These are phyloP conservation scores for Tanypteryx hageni DNA, from an alignment of 2,888 invertebrate species.

Conservation along the genomic window DNA sequence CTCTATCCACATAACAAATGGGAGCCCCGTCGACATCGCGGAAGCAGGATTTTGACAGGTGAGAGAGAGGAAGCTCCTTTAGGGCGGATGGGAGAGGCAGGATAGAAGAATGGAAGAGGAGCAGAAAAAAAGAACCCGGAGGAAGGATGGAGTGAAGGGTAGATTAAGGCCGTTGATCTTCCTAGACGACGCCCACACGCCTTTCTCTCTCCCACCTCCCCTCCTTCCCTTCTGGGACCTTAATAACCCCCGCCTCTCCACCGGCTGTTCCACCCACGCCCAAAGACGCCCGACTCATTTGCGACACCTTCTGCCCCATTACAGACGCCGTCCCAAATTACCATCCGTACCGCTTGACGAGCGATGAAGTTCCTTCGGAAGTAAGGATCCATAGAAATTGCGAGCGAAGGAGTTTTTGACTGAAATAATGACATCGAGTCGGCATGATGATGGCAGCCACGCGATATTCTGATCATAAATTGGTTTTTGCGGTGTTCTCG, in stretches of 20 bases:
- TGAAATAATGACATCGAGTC: too few species aligned
- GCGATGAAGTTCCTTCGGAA: neutral
- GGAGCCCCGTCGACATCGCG: neutral
- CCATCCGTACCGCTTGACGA: neutral
- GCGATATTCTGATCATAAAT: too few species aligned
- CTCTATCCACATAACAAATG: neutral
- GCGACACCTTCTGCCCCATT: conserved; percentile 28
- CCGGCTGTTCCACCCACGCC: neutral
- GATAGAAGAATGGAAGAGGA: neutral
- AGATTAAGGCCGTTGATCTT: conserved; percentile 14
- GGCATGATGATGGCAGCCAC: too few species aligned
- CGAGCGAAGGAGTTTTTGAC: too few species aligned
- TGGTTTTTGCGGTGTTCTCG: too few species aligned
- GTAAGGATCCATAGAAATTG: neutral
- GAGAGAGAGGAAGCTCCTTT: neutral
- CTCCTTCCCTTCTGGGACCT: neutral
- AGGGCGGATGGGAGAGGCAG: neutral
- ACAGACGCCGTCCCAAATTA: neutral
- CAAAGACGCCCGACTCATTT: neutral
- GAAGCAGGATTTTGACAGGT: neutral
- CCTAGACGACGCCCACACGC: neutral
- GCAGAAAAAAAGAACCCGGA: neutral
- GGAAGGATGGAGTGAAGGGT: neutral
- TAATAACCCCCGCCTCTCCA: neutral
- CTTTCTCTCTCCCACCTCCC: neutral